A percentile compares a stretch with the other conserved stretches of the same genome.
Evolutionary conservation across 2,888 invertebrate species (phyloP).

Genomic region (Blastobasis lacticolella): DNA sequence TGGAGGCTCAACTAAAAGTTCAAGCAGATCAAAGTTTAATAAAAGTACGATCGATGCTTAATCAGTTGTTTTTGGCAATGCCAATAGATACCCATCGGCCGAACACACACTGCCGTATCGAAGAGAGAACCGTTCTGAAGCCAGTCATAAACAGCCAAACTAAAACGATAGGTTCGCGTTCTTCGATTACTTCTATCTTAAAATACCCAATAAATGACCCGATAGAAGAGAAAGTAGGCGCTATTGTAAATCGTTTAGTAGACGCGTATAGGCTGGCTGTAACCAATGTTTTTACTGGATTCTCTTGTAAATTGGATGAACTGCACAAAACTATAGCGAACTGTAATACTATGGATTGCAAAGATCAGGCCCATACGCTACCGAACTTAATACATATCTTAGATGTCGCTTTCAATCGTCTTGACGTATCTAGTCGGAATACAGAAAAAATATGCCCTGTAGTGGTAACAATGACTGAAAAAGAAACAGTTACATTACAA

Average conservation of each 20-base stretch:
- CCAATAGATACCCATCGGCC: conserved; percentile 9
- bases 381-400: conserved; percentile 25
- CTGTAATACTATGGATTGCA: conserved; percentile 12
- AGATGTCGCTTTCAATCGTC: conserved; percentile 21
- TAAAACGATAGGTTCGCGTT: no score
- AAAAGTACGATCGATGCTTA: conserved; percentile 34
- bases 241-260: conserved; percentile 31
- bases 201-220: no score
- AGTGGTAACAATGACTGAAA: conserved; percentile 21
- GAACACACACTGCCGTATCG: conserved; percentile 2
- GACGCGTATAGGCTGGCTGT: conserved; percentile 40
- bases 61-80: conserved; percentile 31
- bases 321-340: conserved; percentile 30
- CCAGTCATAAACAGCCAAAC: no score
- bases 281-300: conserved; percentile 29
- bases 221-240: conserved; percentile 18
- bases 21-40: conserved; percentile 36
- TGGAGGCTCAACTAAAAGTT: conserved; percentile 40
- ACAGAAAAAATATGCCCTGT: conserved; percentile 11
- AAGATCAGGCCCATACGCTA: conserved; percentile 10
- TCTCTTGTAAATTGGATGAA: conserved; percentile 30
- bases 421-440: conserved; percentile 17
- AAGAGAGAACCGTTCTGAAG: no score
- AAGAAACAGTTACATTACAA: conserved; percentile 32
- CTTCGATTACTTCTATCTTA: no score